Conservation (phyloP, 2,113 vertebrate genomes). For the Spea bombifrons region DNA sequence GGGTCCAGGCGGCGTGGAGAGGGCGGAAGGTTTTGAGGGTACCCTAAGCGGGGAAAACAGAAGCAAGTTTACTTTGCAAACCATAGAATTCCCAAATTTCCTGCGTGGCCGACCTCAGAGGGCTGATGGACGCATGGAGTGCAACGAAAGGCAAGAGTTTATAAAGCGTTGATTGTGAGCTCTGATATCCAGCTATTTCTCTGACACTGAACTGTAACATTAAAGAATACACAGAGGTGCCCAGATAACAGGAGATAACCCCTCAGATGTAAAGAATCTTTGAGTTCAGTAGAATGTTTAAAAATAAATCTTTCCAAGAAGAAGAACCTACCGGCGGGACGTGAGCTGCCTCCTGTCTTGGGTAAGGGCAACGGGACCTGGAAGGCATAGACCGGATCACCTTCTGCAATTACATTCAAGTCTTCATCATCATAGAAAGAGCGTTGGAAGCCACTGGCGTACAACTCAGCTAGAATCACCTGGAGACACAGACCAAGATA, state of each 20-base stretch:
- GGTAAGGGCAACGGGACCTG: constrained; percentile 65
- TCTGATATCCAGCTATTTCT: too few relatives aligned
- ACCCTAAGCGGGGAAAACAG: constrained; percentile 59
- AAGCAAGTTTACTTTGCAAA: background rate
- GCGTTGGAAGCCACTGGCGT: constrained; percentile 78
- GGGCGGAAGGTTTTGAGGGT: constrained; percentile 71
- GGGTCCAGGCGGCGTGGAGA: constrained; percentile 67
- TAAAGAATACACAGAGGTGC: too few relatives aligned
- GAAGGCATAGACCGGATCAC: constrained; percentile 83
- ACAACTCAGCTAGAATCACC: constrained; percentile 86
- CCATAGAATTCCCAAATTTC: too few relatives aligned
- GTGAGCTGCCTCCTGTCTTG: constrained; percentile 52
- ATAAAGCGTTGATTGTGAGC: too few relatives aligned
- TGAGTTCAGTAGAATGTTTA: too few relatives aligned
- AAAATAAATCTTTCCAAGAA: too few relatives aligned
- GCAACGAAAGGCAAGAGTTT: too few relatives aligned
- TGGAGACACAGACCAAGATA: constrained; percentile 48
- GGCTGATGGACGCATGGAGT: too few relatives aligned
- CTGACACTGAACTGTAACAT: too few relatives aligned
- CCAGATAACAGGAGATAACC: too few relatives aligned
- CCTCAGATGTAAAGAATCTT: too few relatives aligned
- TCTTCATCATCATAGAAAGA: constrained; percentile 85
- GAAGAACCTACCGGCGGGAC: constrained; percentile 69
- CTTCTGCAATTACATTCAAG: constrained; percentile 72
- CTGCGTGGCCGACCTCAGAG: too few relatives aligned